phyloP scores from a whole-genome alignment of 2,888 invertebrate genomes.

The Frankliniella intonsa region DNA sequence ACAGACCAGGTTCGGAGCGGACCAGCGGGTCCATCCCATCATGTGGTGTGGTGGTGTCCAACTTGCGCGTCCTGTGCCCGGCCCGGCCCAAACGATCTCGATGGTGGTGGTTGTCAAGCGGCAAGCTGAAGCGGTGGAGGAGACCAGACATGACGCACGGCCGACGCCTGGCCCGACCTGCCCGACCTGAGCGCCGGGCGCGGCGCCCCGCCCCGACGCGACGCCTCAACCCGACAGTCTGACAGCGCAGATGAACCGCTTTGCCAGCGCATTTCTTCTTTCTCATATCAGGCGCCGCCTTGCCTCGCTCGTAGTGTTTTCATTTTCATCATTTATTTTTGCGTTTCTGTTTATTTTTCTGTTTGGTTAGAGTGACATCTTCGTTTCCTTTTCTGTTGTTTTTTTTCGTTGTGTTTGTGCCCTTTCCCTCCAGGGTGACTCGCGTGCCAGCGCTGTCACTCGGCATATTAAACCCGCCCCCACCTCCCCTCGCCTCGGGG shows the following conservation, averaged over 20 bases:
- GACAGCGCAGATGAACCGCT: constrained; percentile 16
- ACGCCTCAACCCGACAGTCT: background rate
- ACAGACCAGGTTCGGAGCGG: no score
- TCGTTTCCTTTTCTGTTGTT: background rate
- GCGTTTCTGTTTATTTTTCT: constrained; percentile 3
- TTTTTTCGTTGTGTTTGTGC: background rate
- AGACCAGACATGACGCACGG: background rate
- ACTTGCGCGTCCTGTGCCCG: background rate
- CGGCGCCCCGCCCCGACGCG: background rate
- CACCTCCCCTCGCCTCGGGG: background rate
- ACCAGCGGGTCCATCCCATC: no score
- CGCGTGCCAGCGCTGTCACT: constrained; percentile 2
- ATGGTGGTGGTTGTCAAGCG: background rate
- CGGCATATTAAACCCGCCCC: constrained; percentile 8
- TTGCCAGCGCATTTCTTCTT: background rate
- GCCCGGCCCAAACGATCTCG: background rate
- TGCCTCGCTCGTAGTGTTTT: background rate
- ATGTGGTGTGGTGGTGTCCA: background rate
- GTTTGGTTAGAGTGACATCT: constrained; percentile 25
- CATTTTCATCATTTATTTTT: background rate
- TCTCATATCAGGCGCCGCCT: background rate
- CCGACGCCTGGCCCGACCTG: background rate
- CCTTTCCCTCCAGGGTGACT: constrained; percentile 1
- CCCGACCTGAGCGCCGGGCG: background rate
- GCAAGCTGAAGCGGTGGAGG: background rate